Evolutionary conservation across 2,797 vertebrate species (phyloP).

Genomic region (Sebastes nivosus): DNA sequence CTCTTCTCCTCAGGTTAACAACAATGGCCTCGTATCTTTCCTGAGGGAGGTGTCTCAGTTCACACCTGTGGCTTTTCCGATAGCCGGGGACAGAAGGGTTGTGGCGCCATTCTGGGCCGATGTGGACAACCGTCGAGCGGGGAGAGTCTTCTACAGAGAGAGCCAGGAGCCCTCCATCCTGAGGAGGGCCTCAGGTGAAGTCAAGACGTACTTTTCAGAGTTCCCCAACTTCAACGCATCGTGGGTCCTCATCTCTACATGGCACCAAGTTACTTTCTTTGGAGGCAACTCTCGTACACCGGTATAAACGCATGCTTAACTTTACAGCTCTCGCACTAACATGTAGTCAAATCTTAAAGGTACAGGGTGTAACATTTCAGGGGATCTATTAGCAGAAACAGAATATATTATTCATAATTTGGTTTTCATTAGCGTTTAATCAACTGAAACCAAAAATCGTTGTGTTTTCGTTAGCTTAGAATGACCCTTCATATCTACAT

Average conservation of each 20-base stretch:
- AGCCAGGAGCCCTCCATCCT: conserved; percentile 83
- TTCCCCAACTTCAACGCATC: conserved; percentile 86
- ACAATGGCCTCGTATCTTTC: conserved; percentile 97
- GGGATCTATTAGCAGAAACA: neutral
- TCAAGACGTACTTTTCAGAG: conserved; percentile 89
- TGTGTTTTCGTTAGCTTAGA: neutral
- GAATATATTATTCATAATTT: neutral
- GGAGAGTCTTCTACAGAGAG: conserved; percentile 91
- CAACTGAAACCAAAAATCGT: neutral
- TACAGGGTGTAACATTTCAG: neutral
- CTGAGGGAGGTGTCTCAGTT: conserved; percentile 97
- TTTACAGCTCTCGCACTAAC: neutral
- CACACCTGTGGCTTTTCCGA: conserved; percentile 95
- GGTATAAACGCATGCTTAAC: conserved; percentile 72
- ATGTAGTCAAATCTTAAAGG: neutral
- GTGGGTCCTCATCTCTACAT: conserved; percentile 94
- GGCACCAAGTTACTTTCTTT: conserved; percentile 96
- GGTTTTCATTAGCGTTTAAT: neutral
- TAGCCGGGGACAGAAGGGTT: conserved; percentile 93
- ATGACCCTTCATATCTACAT: neutral
- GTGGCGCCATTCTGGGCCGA: conserved; percentile 98
- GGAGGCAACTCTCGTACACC: conserved; percentile 91
- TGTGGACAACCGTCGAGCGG: conserved; percentile 93
- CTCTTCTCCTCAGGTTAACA: conserved; percentile 90
- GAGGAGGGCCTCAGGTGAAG: conserved; percentile 85